These are phyloP conservation scores for Notamacropus eugenii DNA, from an alignment of 2,797 vertebrate genomes.

Conservation along the genomic window DNA sequence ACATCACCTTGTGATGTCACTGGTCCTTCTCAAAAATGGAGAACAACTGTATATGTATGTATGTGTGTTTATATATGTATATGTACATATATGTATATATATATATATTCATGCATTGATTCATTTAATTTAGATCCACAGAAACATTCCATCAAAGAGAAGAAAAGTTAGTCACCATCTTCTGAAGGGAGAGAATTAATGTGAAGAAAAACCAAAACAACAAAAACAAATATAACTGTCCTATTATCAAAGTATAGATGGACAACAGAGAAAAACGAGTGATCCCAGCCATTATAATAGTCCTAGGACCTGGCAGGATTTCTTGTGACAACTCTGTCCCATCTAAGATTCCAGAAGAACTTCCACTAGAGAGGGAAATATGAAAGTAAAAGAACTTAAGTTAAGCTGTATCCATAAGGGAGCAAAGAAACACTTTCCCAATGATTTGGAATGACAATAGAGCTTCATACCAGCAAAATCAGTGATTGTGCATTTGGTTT, in stretches of 20 bases:
- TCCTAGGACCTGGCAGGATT: conserved; percentile 61
- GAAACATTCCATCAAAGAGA: not conserved
- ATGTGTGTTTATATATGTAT: too few relatives aligned
- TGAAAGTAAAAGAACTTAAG: conserved; percentile 1
- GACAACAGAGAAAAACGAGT: conserved; percentile 67
- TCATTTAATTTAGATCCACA: conserved; percentile 5
- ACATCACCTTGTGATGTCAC: not conserved
- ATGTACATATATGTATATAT: too few relatives aligned
- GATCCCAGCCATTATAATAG: conserved; percentile 65
- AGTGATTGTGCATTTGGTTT: not conserved
- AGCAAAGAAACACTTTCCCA: conserved; percentile 53
- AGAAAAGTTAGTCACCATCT: conserved; percentile 57
- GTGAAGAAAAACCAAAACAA: not conserved
- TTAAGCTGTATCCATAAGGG: conserved; percentile 31
- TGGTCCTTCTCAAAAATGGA: not conserved
- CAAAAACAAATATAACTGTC: conserved; percentile 62
- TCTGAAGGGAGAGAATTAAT: conserved; percentile 37
- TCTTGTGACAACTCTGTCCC: conserved; percentile 59
- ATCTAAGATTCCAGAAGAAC: conserved; percentile 48
- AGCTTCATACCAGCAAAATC: not conserved
- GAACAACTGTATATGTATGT: not conserved
- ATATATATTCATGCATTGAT: not conserved
- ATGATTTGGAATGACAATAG: conserved; percentile 63
- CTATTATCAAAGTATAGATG: conserved; percentile 70
- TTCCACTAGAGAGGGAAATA: conserved; percentile 47